A percentile compares a stretch with the other conserved stretches of the same genome.
Evolutionary conservation across 2,113 vertebrate species (phyloP).

Genomic region (Synodontis membranacea): DNA sequence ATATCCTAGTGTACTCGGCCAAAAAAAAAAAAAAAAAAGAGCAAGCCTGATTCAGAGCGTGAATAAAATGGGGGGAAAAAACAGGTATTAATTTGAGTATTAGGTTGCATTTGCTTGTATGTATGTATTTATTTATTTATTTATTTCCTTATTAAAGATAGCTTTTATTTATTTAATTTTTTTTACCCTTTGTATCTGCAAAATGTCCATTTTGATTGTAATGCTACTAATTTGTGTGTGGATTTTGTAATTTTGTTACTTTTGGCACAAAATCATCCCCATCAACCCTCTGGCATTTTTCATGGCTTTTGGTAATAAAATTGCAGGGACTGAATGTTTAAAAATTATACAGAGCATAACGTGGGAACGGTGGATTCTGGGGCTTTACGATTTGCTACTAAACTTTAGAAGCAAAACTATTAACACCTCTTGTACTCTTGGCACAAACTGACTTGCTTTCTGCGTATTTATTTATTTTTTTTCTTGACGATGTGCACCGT

Average conservation of each 20-base stretch:
- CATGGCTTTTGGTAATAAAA: background rate
- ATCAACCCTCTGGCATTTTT: background rate
- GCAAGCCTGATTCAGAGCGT: no score
- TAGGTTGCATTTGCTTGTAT: no score
- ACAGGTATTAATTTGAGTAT: no score
- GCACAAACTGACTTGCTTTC: background rate
- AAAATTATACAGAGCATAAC: background rate
- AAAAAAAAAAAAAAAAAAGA: no score
- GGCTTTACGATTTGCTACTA: background rate
- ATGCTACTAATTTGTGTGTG: background rate
- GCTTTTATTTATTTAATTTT: background rate
- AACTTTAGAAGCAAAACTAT: background rate
- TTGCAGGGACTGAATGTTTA: background rate
- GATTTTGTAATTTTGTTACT: background rate
- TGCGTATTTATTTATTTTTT: background rate
- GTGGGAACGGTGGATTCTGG: background rate
- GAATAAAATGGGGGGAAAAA: no score
- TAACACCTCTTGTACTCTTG: constrained; percentile 9
- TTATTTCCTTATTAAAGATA: background rate
- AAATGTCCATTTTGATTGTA: background rate
- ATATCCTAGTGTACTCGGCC: no score
- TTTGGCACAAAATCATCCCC: constrained; percentile 16
- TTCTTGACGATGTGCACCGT: background rate
- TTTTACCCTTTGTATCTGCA: background rate
- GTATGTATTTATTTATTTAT: no score